These are phyloP conservation scores for Apamea crenata DNA, from an alignment of 2,888 invertebrate species.

Conservation along the genomic window DNA sequence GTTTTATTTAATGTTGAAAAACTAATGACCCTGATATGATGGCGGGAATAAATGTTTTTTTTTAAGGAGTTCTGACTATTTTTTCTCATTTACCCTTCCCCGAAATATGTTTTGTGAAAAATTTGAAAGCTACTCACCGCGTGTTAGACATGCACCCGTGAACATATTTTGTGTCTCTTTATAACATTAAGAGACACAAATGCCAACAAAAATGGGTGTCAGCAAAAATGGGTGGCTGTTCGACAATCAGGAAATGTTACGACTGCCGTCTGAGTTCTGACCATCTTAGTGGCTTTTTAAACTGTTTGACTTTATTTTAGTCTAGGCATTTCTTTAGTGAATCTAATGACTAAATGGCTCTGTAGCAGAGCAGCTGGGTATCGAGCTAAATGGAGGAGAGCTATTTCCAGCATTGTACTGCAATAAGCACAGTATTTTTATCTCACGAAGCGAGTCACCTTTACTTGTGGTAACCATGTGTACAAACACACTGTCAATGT, in stretches of 20 bases:
- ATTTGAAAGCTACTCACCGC: neutral
- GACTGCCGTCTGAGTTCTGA: no score
- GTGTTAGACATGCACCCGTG: no score
- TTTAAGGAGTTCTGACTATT: neutral
- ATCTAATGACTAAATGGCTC: neutral
- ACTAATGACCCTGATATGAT: slow-evolving; percentile 38
- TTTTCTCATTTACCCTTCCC: neutral
- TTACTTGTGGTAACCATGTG: no score
- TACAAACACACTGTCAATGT: no score
- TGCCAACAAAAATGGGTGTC: neutral
- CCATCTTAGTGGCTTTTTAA: neutral
- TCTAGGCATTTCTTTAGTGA: neutral
- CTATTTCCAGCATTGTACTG: neutral
- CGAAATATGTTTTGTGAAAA: neutral
- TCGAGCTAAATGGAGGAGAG: neutral
- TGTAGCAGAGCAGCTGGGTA: neutral
- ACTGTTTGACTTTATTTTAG: neutral
- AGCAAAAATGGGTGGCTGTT: neutral
- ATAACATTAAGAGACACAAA: no score
- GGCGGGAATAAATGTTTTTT: slow-evolving; percentile 29
- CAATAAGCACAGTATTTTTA: no score
- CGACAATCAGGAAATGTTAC: neutral
- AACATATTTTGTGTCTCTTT: neutral
- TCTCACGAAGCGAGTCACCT: no score
- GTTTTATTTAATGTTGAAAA: slow-evolving; percentile 58